Evolutionary conservation across 2,113 vertebrate genomes (phyloP).

Genomic region (Oncorhynchus kisutch): DNA sequence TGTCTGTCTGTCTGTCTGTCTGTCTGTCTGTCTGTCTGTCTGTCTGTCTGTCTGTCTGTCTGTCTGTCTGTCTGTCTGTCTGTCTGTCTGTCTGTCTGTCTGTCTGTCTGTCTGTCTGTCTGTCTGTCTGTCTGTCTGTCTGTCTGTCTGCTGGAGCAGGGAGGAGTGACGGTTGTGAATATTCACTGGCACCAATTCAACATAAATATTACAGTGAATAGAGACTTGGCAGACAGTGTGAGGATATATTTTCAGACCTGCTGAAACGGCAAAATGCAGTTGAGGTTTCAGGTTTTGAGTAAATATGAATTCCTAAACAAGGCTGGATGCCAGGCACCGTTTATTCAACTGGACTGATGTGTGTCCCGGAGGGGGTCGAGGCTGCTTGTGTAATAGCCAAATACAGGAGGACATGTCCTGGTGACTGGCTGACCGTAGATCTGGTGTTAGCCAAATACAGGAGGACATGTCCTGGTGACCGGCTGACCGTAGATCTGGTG

Average conservation of each 20-base stretch:
- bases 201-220: constrained; percentile 25
- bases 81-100: too few relatives aligned
- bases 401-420: too few relatives aligned
- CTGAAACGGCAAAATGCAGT: background rate
- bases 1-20: constrained; percentile 6
- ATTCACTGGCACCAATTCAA: constrained; percentile 22
- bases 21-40: background rate
- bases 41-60: too few relatives aligned
- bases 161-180: constrained; percentile 16
- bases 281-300: background rate
- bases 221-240: constrained; percentile 1
- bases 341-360: background rate
- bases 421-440: too few relatives aligned
- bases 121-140: constrained; percentile 10
- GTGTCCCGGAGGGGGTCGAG: too few relatives aligned
- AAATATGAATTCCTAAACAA: background rate
- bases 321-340: background rate
- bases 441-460: too few relatives aligned
- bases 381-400: too few relatives aligned
- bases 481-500: too few relatives aligned
- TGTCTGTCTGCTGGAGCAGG: background rate
- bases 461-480: too few relatives aligned
- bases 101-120: too few relatives aligned
- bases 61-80: too few relatives aligned
- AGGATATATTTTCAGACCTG: constrained; percentile 1